phyloP scores from a whole-genome alignment of 1,140 invertebrate genomes.

The Conopomorpha cramerella region DNA sequence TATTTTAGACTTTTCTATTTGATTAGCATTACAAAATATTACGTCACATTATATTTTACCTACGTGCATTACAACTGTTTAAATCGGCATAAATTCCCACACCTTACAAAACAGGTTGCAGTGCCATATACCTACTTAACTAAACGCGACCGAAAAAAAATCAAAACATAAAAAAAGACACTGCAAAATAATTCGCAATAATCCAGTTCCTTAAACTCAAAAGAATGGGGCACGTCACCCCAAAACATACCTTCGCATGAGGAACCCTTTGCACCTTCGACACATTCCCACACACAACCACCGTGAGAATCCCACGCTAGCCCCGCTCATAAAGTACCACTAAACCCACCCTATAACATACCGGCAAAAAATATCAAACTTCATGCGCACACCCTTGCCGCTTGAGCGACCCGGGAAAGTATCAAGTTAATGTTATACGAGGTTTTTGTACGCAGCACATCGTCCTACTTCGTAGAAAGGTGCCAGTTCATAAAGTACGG shows the following conservation, averaged over 20 bases:
- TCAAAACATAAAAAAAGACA: not conserved
- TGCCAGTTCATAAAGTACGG: conserved; percentile 23
- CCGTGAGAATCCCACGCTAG: conserved; percentile 38
- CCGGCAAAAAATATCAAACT: conserved; percentile 22
- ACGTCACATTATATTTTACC: not conserved
- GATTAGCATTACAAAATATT: not conserved
- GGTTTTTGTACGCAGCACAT: conserved; percentile 14
- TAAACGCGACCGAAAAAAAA: not conserved
- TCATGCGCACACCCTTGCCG: conserved; percentile 28
- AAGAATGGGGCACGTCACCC: not conserved
- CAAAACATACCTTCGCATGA: not conserved
- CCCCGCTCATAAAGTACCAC: conserved; percentile 31
- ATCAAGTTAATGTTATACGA: conserved; percentile 12
- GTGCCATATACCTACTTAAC: not conserved
- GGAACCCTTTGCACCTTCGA: conserved; percentile 38
- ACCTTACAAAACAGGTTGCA: not conserved
- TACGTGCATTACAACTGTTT: no score
- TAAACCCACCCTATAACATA: conserved; percentile 13
- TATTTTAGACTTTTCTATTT: no score
- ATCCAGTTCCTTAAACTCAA: not conserved
- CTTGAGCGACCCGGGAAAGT: conserved; percentile 27
- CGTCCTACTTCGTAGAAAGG: conserved; percentile 28
- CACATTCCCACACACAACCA: conserved; percentile 54
- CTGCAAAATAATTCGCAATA: not conserved
- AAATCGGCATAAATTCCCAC: not conserved